Percentiles rank a stretch among this genome's conserved stretches.
phyloP scores from a whole-genome alignment of 2,888 invertebrate genomes.

The Scotopteryx bipunctaria region DNA sequence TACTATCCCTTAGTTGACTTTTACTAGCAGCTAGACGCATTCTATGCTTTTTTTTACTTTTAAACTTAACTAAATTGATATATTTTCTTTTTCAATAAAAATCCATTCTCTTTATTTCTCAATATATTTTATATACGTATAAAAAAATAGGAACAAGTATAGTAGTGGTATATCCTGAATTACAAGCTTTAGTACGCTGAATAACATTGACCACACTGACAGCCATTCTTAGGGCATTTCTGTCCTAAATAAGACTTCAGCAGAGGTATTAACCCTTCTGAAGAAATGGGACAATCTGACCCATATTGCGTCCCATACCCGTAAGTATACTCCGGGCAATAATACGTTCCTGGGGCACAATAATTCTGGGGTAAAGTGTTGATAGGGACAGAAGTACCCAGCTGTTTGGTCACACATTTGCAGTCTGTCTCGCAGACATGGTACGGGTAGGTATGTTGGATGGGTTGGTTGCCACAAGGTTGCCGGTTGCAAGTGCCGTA shows the following conservation, averaged over 20 bases:
- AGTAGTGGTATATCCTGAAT: too few relatives aligned
- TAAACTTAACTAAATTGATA: too few relatives aligned
- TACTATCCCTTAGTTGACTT: too few relatives aligned
- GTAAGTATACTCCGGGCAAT: slow-evolving; percentile 25
- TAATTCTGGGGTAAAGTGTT: slow-evolving; percentile 27
- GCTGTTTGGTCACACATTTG: slow-evolving; percentile 32
- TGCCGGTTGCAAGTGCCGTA: slow-evolving; percentile 12
- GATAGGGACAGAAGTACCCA: slow-evolving; percentile 22
- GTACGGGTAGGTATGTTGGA: slow-evolving; percentile 17
- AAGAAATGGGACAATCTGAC: slow-evolving; percentile 9
- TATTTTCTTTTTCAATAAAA: too few relatives aligned
- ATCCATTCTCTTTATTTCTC: too few relatives aligned
- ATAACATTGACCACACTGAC: slow-evolving; percentile 22
- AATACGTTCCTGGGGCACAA: slow-evolving; percentile 10
- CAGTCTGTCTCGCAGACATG: slow-evolving; percentile 30
- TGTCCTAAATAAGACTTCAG: slow-evolving; percentile 31
- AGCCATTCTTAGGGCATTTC: slow-evolving; percentile 15
- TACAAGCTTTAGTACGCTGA: slow-evolving; percentile 12
- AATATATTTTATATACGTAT: too few relatives aligned
- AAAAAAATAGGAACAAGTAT: too few relatives aligned
- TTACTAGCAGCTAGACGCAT: too few relatives aligned
- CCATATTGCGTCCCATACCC: slow-evolving; percentile 11
- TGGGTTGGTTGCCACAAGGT: slow-evolving; percentile 29
- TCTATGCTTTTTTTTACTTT: too few relatives aligned
- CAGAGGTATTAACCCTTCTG: slow-evolving; percentile 30